Evolutionary conservation across 2,797 vertebrate species (phyloP), one percentile per base, ranked within the genome.

Genomic region (Tenualosa thibaudeaui): DNA sequence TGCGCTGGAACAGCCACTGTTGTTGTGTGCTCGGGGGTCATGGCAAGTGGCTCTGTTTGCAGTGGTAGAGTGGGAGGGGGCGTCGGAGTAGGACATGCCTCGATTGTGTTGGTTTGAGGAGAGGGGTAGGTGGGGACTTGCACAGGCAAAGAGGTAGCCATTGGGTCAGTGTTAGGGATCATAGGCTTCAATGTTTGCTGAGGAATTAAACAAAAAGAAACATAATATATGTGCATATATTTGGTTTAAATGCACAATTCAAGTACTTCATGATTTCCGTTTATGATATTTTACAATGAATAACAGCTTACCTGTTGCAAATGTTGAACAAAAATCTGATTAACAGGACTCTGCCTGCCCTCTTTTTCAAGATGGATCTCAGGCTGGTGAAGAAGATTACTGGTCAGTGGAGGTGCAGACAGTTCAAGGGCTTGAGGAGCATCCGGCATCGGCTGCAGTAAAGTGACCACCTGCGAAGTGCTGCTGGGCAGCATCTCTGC

Each of bases 301-400:
- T 71, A 71, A 9, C 68, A 17, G n/a, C 81, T 90, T 81, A 95
- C 95, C 94, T 96, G 93, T 87, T 95, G 93, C 85, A 94, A 88
- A 84, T 93, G 93, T 86, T 95, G 94, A 87, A 94, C 92, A 84
- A 94, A 94, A 90, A 89, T 91, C 88, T 94, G 93, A 89, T 93
- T 94, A 81, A 92, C 71, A 0, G 90, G 88, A 53, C 83, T 90
- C 85, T 81, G 90, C 84, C 86, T 91, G 88, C 93, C 93, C 53
- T 94, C 93, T 89, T 88, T 90, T 13, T 81, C 90, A 40, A 89
- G 93, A 83, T 84, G 91, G 85, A 91, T 82, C 40, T 93, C 92
- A 56, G 90, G 85, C 19, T 93, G 91, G 49, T 92, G 90, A 65
- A 94, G 85, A 88, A 93, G 15, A 24, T 92, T 92, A 89, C 94